Percentiles rank a stretch among this genome's conserved stretches.
Conservation (phyloP, 2,113 vertebrate species). For the Ceyx cyanopectus region DNA sequence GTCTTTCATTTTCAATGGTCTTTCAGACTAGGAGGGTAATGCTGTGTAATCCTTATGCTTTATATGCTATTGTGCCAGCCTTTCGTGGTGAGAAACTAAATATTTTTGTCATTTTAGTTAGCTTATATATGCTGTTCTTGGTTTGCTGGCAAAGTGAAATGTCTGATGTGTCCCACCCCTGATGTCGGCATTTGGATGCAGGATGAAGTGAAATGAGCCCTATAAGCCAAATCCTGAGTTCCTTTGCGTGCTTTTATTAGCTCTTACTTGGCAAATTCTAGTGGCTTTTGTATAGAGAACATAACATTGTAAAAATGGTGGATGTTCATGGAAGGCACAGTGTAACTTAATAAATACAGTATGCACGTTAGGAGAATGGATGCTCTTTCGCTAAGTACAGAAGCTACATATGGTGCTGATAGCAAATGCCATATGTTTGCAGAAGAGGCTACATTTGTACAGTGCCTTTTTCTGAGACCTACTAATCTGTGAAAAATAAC, state of each 20-base stretch:
- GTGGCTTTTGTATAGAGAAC: slow-evolving; percentile 4
- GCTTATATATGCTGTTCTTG: slow-evolving; percentile 12
- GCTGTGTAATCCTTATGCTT: slow-evolving; percentile 33
- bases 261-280: slow-evolving; percentile 45
- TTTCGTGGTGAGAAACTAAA: slow-evolving; percentile 49
- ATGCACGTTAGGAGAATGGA: slow-evolving; percentile 29
- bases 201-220: slow-evolving; percentile 46
- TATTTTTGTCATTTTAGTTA: slow-evolving; percentile 61
- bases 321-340: slow-evolving; percentile 52
- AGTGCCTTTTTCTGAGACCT: slow-evolving; percentile 38
- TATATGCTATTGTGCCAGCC: slow-evolving; percentile 28
- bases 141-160: slow-evolving; percentile 24
- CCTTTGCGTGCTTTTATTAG: slow-evolving; percentile 32
- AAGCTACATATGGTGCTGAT: slow-evolving; percentile 67
- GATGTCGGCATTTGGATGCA: slow-evolving; percentile 46
- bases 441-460: slow-evolving; percentile 47
- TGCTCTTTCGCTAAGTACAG: slow-evolving; percentile 36
- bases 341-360: slow-evolving; percentile 57
- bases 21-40: slow-evolving; percentile 21
- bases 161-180: slow-evolving; percentile 36
- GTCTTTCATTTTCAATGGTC: slow-evolving; percentile 5
- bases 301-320: not conserved
- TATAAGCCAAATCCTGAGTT: slow-evolving; percentile 36
- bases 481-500: slow-evolving; percentile 56
- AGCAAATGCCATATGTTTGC: slow-evolving; percentile 61